Conservation (phyloP, 1,140 invertebrate species). For the Psilanteris sp. region DNA sequence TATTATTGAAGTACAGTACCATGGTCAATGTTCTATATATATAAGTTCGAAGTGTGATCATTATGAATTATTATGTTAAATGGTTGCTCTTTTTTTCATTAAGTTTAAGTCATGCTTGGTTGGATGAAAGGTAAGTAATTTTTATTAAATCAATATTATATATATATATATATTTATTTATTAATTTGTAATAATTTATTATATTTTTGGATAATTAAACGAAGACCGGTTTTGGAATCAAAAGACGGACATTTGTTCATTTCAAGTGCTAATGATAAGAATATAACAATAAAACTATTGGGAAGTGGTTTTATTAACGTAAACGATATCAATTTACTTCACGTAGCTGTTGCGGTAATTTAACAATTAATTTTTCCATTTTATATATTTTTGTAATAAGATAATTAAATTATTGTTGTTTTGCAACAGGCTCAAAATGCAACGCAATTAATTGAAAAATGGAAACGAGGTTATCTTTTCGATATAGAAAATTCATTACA, state of each 20-base stretch:
- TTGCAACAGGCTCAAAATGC: slow-evolving; percentile 75
- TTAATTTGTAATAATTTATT: slow-evolving; percentile 10
- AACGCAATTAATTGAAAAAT: slow-evolving; percentile 75
- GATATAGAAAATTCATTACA: slow-evolving; percentile 70
- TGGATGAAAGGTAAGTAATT: slow-evolving; percentile 68
- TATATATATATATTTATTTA: slow-evolving; percentile 1
- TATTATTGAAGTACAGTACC: neutral
- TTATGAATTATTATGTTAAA: slow-evolving; percentile 30
- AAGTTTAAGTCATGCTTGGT: slow-evolving; percentile 57
- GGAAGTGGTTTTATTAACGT: slow-evolving; percentile 83
- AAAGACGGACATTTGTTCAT: slow-evolving; percentile 84
- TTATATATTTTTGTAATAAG: no score
- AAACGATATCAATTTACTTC: slow-evolving; percentile 81
- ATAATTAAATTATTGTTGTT: no score
- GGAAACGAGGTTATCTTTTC: slow-evolving; percentile 70
- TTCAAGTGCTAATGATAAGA: slow-evolving; percentile 82
- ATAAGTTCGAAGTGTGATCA: neutral
- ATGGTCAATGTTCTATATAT: neutral
- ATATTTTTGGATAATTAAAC: slow-evolving; percentile 9
- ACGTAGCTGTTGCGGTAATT: slow-evolving; percentile 78
- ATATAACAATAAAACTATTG: slow-evolving; percentile 83
- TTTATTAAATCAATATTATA: neutral
- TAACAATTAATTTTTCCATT: no score
- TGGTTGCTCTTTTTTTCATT: slow-evolving; percentile 61
- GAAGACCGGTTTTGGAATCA: slow-evolving; percentile 83